Conservation (phyloP, 2,888 invertebrate species). For the Apodemia zela region DNA sequence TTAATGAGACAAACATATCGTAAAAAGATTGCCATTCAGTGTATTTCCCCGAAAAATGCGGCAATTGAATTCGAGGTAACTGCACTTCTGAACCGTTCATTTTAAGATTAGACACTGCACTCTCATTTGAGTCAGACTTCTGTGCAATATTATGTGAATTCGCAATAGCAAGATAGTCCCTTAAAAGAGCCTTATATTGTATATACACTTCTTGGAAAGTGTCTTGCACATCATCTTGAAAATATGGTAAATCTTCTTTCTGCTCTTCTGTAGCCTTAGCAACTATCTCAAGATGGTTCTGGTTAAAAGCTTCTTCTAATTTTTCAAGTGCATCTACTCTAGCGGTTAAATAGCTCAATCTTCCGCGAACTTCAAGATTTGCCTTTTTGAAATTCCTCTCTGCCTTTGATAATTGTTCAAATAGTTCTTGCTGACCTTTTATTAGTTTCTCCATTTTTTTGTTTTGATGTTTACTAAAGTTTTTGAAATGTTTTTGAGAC, state of each 20-base stretch:
- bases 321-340: conserved; percentile 22
- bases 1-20: conserved; percentile 31
- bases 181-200: conserved; percentile 18
- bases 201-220: conserved; percentile 15
- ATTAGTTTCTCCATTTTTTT: conserved; percentile 6
- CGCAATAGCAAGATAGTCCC: background rate
- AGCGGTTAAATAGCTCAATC: conserved; percentile 18
- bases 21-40: conserved; percentile 32
- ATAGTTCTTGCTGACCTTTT: conserved; percentile 18
- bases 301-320: conserved; percentile 17
- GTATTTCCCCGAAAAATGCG: conserved; percentile 31
- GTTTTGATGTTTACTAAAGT: too few relatives aligned
- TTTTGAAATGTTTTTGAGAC: too few relatives aligned
- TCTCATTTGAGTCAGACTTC: background rate
- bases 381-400: conserved; percentile 22
- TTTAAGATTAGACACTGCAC: background rate
- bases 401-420: conserved; percentile 21
- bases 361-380: conserved; percentile 16
- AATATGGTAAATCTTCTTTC: background rate
- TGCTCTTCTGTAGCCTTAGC: background rate
- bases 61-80: conserved; percentile 28
- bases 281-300: conserved; percentile 15
- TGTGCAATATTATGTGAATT: too few relatives aligned
- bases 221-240: conserved; percentile 13
- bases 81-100: conserved; percentile 20